Evolutionary conservation across 2,113 vertebrate genomes (phyloP), one percentile per base, ranked within the genome.

Genomic region (Barnardius zonarius): DNA sequence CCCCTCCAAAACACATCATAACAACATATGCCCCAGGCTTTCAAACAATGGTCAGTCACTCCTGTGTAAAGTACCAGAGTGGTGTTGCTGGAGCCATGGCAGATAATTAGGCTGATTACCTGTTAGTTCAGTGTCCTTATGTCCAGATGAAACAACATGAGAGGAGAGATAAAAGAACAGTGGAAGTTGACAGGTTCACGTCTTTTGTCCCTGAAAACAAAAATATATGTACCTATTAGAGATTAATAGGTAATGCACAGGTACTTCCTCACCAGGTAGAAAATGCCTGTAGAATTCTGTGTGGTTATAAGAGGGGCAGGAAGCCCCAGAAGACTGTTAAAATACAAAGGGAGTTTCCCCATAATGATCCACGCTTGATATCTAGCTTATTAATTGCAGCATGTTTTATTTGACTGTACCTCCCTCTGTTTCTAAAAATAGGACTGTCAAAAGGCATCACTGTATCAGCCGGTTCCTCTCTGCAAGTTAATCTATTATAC

Each of bases 391-490:
- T 85, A 91, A 57, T 94, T 94, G 93, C 68, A 83, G 62, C 20
- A 57, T 73, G 41, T 83, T 80, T 92, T 81, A 94, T 90, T 84
- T 96, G 81, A 80, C 51, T 94, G 14, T 62, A 89, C 91, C 88
- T 90, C 86, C 79, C 64, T 94, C 76, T 83, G 78, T 83, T 96
- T 96, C 93, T 96, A 96, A 97, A 97, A 97, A 95, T 83, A 95
- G 68, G 39, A 61, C 81, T 84, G 77, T 76, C 68, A 96, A 89
- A 95, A 96, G 41, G 41, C 95, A 54, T 90, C 6, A 35, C 80
- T 72, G 63, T 74, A 95, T 86, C 78, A 96, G 59, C 68, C 1
- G 0, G 77, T 63, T 95, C 63, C 84, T 83, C 85, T 96, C 48
- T 86, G 80, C 54, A 89, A 95, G 85, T 92, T 97, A 95, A 90